These are phyloP conservation scores for Limonius californicus DNA, from an alignment of 1,140 invertebrate genomes.

Conservation along the genomic window DNA sequence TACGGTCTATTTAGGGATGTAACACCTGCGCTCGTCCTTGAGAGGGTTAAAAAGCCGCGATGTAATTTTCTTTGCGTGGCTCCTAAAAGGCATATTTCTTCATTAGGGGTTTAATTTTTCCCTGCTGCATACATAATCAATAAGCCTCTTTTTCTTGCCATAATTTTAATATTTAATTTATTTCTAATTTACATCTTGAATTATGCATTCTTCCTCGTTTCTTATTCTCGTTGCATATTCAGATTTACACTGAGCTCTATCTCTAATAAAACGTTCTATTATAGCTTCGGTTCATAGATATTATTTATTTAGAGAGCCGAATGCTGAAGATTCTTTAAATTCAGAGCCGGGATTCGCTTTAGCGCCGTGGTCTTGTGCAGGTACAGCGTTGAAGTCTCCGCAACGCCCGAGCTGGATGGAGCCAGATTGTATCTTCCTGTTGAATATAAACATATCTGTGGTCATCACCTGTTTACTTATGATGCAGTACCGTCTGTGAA, in stretches of 20 bases:
- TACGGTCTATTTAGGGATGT: constrained; percentile 18
- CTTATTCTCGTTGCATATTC: constrained; percentile 42
- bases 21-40: constrained; percentile 35
- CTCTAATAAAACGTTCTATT: constrained; percentile 8
- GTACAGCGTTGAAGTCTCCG: constrained; percentile 31
- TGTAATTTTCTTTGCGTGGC: constrained; percentile 32
- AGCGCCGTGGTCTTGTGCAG: neutral
- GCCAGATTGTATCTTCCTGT: constrained; percentile 13
- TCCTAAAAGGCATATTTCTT: constrained; percentile 44
- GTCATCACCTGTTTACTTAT: constrained; percentile 18
- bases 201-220: constrained; percentile 45
- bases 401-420: neutral
- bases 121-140: constrained; percentile 50
- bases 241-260: constrained; percentile 22
- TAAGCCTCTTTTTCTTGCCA: constrained; percentile 44
- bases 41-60: constrained; percentile 18
- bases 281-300: neutral
- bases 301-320: neutral
- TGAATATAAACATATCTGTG: constrained; percentile 17
- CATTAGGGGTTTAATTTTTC: constrained; percentile 50
- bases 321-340: too few species aligned
- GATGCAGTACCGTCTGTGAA: constrained; percentile 8
- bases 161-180: constrained; percentile 52
- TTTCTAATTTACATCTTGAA: constrained; percentile 50
- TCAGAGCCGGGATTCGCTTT: too few species aligned